A percentile compares a stretch with the other conserved stretches of the same genome.
These are phyloP conservation scores for Nomada ruficornis DNA, from an alignment of 2,888 invertebrate genomes.

Conservation along the genomic window DNA sequence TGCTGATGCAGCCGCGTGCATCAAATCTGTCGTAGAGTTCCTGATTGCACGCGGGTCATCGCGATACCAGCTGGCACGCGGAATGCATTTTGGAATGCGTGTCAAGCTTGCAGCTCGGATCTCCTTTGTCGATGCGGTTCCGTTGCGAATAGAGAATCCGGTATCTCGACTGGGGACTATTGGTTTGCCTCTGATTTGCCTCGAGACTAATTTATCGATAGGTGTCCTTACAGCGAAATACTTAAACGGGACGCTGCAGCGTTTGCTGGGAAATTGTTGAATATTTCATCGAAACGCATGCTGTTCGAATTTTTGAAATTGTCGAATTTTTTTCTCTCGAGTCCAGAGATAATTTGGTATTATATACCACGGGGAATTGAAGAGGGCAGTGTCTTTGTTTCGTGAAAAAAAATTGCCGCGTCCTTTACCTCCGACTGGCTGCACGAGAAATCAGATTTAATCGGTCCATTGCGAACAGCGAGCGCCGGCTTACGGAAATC, in stretches of 20 bases:
- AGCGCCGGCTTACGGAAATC: neutral
- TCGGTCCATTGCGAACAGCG: neutral
- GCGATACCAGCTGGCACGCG: conserved; percentile 42
- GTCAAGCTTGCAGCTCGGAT: neutral
- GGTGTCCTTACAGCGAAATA: too few relatives aligned
- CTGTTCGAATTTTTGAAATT: neutral
- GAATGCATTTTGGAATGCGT: conserved; percentile 36
- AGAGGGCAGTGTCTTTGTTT: neutral
- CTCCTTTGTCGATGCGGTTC: neutral
- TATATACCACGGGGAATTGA: neutral
- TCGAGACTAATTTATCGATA: neutral
- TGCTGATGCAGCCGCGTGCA: conserved; percentile 53
- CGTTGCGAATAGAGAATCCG: neutral
- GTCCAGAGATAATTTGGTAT: neutral
- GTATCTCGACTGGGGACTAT: neutral
- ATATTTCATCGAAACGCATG: neutral
- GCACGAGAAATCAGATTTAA: conserved; percentile 21
- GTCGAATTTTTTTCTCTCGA: neutral
- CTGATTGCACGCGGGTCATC: conserved; percentile 45
- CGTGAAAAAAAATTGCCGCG: neutral
- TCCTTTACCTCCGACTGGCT: neutral
- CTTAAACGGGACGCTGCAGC: neutral
- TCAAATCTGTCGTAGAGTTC: conserved; percentile 57
- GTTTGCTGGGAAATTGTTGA: too few relatives aligned
- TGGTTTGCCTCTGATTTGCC: too few relatives aligned